Conservation (phyloP, 2,797 vertebrate species). For the Micropoecilia bifurca region DNA sequence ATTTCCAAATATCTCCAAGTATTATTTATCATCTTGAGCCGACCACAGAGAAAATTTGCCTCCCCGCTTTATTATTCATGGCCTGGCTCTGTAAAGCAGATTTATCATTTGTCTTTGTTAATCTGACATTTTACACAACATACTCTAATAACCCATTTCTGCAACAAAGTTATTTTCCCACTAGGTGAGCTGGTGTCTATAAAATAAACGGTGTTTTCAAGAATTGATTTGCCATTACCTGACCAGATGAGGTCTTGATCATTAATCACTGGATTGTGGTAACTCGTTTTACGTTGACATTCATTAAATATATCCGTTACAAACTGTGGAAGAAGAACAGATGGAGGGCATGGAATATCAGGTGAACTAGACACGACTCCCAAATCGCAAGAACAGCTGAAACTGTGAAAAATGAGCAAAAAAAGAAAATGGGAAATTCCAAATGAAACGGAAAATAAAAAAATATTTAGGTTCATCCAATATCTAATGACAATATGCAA, state of each 20-base stretch:
- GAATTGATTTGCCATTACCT: not conserved
- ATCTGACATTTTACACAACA: not conserved
- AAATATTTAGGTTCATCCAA: not conserved
- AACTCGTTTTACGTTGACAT: not conserved
- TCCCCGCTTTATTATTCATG: not conserved
- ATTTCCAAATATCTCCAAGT: not conserved
- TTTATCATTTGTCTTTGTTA: constrained; percentile 16
- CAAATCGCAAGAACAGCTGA: not conserved
- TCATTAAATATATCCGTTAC: not conserved
- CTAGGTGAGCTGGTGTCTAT: not conserved
- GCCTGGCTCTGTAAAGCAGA: not conserved
- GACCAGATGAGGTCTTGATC: not conserved
- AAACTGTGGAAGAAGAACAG: constrained; percentile 2
- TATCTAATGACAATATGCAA: not conserved
- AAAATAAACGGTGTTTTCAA: not conserved
- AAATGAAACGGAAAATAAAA: not conserved
- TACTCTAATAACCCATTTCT: not conserved
- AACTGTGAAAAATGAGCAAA: not conserved
- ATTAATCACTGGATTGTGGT: constrained; percentile 8
- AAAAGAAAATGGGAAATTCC: not conserved
- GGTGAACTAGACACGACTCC: not conserved
- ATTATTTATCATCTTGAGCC: not conserved
- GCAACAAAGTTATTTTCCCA: not conserved
- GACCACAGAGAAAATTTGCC: not conserved
- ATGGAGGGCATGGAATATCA: not conserved